Evolutionary conservation across 1,140 invertebrate genomes (phyloP), one percentile per base, ranked within the genome.

Genomic region (Apis cerana): DNA sequence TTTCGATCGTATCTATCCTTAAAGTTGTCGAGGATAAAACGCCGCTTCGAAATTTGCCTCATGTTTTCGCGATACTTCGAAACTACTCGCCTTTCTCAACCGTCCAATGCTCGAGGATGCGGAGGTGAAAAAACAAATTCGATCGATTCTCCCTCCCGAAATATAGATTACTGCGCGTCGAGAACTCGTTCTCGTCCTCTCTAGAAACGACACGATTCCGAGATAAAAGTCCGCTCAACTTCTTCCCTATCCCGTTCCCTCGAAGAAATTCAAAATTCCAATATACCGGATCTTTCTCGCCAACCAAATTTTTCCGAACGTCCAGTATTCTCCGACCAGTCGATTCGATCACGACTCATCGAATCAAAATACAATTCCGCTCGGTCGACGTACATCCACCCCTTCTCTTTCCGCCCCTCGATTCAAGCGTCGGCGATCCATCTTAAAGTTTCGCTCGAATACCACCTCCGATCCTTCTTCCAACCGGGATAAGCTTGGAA

Each of bases 21-120:
- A 43, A 43, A 43, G 33, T 43, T 43, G 8, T 54, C 15, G 68
- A 23, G 67, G 48, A 70, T 52, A n/a, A 52, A 70, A 50, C 52
- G 50, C 10, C n/a, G n/a, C 13, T 23, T 11, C 8, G 10, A 59
- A 58, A 74, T 72, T 72, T 48, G 17, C 0, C 33, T 5, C 33
- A 7, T 43, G 17, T 27, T 17, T 43, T 43, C 33, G 4, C 27
- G 52, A 80, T 43, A 56, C 64, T 72, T 64, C 50, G 56, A 59
- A 74, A 72, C 65, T 80, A 74, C n/a, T n/a, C n/a, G n/a, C 70
- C 78, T 56, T 56, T 65, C 13, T 58, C 21, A 17, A 15, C 33
- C 1, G 9, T 50, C 27, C 8, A 61, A 21, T 17, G 43, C n/a
- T 59, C 11, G 21, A 59, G 33, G 48, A 23, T 4, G 21, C 48